Base-by-base conservation (phyloP, 2,797 vertebrate genomes). In the Molossus alvarezi region DNA sequence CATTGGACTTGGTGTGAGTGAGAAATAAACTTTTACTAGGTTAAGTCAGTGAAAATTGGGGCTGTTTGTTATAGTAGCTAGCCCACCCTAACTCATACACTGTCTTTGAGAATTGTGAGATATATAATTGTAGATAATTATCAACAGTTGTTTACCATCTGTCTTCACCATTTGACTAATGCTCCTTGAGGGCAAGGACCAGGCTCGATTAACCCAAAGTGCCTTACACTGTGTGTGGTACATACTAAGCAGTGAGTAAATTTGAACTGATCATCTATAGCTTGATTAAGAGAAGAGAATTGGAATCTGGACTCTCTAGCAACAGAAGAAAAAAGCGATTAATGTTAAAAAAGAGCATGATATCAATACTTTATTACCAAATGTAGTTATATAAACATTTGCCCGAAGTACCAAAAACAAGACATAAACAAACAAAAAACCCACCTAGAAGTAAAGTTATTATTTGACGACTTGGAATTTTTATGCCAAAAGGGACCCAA, bases 271-370 rank as follows among this genome's bases (percentile, higher is more conserved):
- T 83, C 92, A 58, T 90, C 65, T 80, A 21, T 10, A 84, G 20
- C 29, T 88, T 90, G 48, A 81, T 72, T 90, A 67, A 92, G 25
- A 72, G 37, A 85, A 85, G 55, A 85, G 23, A 95, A 67, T 77
- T 91, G 48, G 6, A 95, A n/a, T 83, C 48, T 71, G 13, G 25
- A 55, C n/a, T 77, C 23, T 88, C 84, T n/a, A 72, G 51, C 11
- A 62, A 45, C 29, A 91, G 75, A 33, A 92, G 37, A 93, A 94
- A 94, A 13, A 73, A 93, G 73, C 92, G 1, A 2, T 85, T 77
- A 37, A 41, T 60, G 51, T 90, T 72, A 33, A 51, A 83, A 81
- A 82, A 72, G 48, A 88, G 33, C 25, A 72, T 53, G 25, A 57
- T 11, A 33, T 71, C 37, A 58, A 88, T 58, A 91, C 23, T 89